These are phyloP conservation scores for Cephus nigrinus DNA, from an alignment of 2,888 invertebrate species.

Conservation along the genomic window DNA sequence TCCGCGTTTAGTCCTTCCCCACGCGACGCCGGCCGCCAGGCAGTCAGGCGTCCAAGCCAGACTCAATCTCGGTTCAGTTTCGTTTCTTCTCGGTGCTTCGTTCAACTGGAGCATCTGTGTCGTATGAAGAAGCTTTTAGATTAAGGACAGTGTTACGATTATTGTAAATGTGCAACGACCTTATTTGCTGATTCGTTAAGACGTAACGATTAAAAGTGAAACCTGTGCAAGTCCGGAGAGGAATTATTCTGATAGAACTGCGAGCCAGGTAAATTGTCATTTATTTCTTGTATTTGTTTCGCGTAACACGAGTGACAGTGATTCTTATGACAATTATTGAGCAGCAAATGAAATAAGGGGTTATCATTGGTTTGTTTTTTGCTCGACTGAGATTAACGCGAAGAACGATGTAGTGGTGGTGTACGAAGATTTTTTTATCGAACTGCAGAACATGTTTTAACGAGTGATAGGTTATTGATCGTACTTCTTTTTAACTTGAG, in stretches of 20 bases:
- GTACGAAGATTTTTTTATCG: neutral
- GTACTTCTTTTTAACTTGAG: neutral
- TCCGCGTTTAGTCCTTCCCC: constrained; percentile 28
- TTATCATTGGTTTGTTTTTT: neutral
- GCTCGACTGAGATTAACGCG: neutral
- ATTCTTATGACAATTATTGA: neutral
- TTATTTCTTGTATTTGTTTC: neutral
- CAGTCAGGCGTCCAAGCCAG: constrained; percentile 19
- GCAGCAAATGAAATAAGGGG: neutral
- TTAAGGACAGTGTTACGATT: neutral
- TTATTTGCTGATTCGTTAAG: neutral
- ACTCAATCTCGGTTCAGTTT: constrained; percentile 49
- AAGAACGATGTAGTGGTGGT: neutral
- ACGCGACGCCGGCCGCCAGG: constrained; percentile 26
- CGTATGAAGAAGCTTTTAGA: neutral
- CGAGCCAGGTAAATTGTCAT: neutral
- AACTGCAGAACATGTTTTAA: neutral
- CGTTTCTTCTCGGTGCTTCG: constrained; percentile 37
- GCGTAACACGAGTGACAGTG: neutral
- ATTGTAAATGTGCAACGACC: neutral
- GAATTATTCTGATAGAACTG: neutral
- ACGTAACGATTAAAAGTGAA: neutral
- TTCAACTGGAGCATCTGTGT: neutral
- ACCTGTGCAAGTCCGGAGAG: neutral
- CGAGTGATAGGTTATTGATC: neutral